Evolutionary conservation across 2,113 vertebrate genomes (phyloP), one percentile per base, ranked within the genome.

Genomic region (Myotis lucifugus): DNA sequence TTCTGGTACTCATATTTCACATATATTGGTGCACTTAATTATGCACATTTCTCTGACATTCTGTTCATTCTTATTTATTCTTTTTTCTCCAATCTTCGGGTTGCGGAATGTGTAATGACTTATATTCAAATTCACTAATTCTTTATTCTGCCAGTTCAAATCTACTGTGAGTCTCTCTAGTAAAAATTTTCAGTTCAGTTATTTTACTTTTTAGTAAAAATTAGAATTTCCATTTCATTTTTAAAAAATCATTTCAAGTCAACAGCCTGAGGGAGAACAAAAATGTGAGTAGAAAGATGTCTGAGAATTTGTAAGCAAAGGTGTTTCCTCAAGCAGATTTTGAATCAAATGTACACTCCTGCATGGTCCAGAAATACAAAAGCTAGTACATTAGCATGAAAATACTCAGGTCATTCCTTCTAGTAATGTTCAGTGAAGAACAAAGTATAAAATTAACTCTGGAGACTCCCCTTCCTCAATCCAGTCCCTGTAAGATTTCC

Each of bases 191-290:
- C 6, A 90, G 77, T 96, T 74, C 25, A 50, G 5, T 61, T 52
- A 37, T 72, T 93, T 66, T 64, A 84, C 13, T 81, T 91, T 78
- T 85, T 34, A 85, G n/a, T 18, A 85, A 94, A 52, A 54, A 73
- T 1, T 8, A 59, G 8, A 85, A 92, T 88, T 93, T 83, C 11
- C 19, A 78, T 82, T 92, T 87, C 23, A n/a, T 91, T 93, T 64
- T 6, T 12, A 59, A 59, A 59, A 29, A 66, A 66, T 32, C 2
- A 32, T 66, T 32, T 66, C 27, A 66, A 66, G 29, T 66, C 29
- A 66, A 66, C 27, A 18, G 5, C 23, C 42, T 81, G 34, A 2
- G 23, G 29, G 27, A 79, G 52, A 37, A 78, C 19, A 90, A 67
- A 77, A 42, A 50, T 40, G 7, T 54, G 46, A n/a, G n/a, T 34